Percentiles rank a stretch among this genome's conserved stretches.
phyloP scores from a whole-genome alignment of 2,113 vertebrate genomes.

The Tenebrosternarchus preto region DNA sequence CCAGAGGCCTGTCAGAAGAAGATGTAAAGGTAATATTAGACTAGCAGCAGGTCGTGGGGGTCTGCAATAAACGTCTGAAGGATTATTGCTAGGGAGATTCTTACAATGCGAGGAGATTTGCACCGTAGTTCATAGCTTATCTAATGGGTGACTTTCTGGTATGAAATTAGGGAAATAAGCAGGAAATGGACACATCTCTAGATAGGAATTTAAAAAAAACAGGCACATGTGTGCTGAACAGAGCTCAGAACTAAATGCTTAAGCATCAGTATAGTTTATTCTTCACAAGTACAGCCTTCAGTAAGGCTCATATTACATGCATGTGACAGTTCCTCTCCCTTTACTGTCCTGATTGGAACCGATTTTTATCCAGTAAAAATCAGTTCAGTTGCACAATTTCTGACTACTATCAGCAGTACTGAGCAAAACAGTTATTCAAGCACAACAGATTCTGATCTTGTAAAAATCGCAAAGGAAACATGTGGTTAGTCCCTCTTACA shows the following conservation, averaged over 20 bases:
- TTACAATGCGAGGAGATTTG: neutral
- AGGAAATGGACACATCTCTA: neutral
- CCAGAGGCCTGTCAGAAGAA: slow-evolving; percentile 8
- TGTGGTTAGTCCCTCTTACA: neutral
- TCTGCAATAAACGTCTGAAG: slow-evolving; percentile 12
- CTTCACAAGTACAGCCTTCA: neutral
- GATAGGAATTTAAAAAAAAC: slow-evolving; percentile 4
- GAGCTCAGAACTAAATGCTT: neutral
- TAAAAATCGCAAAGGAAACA: neutral
- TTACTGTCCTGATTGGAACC: slow-evolving; percentile 6
- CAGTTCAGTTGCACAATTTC: slow-evolving; percentile 37
- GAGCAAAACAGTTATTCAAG: slow-evolving; percentile 34
- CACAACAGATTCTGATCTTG: slow-evolving; percentile 44
- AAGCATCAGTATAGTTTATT: slow-evolving; percentile 1
- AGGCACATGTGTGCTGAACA: no score
- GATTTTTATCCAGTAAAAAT: slow-evolving; percentile 43
- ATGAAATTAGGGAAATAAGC: neutral
- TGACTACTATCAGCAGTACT: slow-evolving; percentile 4
- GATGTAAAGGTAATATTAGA: slow-evolving; percentile 34
- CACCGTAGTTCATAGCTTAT: neutral
- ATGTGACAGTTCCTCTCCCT: slow-evolving; percentile 19
- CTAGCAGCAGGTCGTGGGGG: neutral
- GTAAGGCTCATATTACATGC: neutral
- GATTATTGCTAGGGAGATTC: slow-evolving; percentile 4
- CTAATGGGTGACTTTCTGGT: neutral